These are phyloP conservation scores for Rhabdomys pumilio DNA, from an alignment of 2,797 vertebrate species.

Conservation along the genomic window DNA sequence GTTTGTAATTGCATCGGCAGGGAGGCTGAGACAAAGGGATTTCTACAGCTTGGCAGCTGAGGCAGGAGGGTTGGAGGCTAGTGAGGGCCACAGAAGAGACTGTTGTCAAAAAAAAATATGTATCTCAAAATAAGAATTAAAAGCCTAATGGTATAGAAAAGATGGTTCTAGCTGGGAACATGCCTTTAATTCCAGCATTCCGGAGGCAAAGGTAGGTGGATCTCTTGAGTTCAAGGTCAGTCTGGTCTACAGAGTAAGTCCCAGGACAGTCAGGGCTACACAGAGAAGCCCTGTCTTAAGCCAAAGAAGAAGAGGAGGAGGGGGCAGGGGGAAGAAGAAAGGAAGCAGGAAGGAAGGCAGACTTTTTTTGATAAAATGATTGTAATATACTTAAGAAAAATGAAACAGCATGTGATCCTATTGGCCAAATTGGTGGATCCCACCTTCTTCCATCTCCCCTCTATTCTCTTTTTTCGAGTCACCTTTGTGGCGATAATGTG, in stretches of 20 bases:
- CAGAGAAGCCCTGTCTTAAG: neutral
- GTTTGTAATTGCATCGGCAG: neutral
- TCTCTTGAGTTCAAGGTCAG: neutral
- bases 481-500: neutral
- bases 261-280: neutral
- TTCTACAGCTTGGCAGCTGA: neutral
- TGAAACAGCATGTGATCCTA: neutral
- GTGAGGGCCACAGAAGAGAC: neutral
- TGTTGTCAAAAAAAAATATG: neutral
- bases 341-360: neutral
- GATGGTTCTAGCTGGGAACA: neutral
- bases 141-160: slow-evolving; percentile 35
- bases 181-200: neutral
- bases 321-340: neutral
- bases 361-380: slow-evolving; percentile 16
- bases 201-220: neutral
- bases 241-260: neutral
- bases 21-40: neutral
- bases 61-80: neutral
- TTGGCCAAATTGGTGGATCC: neutral
- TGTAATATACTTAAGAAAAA: slow-evolving; percentile 5
- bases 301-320: neutral
- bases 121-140: slow-evolving; percentile 7
- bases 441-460: neutral
- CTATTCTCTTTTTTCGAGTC: neutral